Percentiles rank a stretch among this genome's conserved stretches.
Evolutionary conservation across 1,140 invertebrate species (phyloP).

Genomic region (Euura lappo): DNA sequence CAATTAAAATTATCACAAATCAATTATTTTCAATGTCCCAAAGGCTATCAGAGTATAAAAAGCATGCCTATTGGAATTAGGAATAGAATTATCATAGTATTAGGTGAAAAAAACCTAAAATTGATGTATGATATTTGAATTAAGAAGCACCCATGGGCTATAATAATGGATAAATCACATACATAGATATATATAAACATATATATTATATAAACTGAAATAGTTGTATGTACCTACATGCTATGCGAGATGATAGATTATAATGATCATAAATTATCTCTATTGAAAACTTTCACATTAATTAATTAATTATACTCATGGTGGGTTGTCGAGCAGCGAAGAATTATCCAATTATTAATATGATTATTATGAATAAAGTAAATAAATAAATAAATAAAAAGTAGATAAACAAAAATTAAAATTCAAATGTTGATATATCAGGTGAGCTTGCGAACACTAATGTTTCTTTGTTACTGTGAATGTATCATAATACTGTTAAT

Average conservation of each 20-base stretch:
- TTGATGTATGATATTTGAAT: neutral
- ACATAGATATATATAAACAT: neutral
- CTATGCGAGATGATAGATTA: neutral
- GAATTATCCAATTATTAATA: neutral
- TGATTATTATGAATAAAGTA: constrained; percentile 8
- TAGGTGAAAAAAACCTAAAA: neutral
- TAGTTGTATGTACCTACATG: neutral
- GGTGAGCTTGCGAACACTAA: constrained; percentile 31
- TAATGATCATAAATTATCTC: neutral
- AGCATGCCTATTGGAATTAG: too few species aligned
- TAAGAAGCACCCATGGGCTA: neutral
- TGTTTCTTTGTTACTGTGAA: constrained; percentile 32
- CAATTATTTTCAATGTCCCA: too few species aligned
- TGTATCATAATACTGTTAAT: constrained; percentile 29
- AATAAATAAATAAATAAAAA: constrained; percentile 20
- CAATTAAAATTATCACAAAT: too few species aligned
- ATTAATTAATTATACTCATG: constrained; percentile 10
- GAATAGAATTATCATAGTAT: too few species aligned
- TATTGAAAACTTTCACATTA: neutral
- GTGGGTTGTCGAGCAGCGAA: neutral
- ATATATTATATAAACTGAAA: neutral
- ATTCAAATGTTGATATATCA: constrained; percentile 28
- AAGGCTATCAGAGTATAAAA: too few species aligned
- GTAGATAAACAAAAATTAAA: constrained; percentile 17
- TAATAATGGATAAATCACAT: neutral